phyloP scores from a whole-genome alignment of 2,113 vertebrate species.

The Acanthisitta chloris region DNA sequence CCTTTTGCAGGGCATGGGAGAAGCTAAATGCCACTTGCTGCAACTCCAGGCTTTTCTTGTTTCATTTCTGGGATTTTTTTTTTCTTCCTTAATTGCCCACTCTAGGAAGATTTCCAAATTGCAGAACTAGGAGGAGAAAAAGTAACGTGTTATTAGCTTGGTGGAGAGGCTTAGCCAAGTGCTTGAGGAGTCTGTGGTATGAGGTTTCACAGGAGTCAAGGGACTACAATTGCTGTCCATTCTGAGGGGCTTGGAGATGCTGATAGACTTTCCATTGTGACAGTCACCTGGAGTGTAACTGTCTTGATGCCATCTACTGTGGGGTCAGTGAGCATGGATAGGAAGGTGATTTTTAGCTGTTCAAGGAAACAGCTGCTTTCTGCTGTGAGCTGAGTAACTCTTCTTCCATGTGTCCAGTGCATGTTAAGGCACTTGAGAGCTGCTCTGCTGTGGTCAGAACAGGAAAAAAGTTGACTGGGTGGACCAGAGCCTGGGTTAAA shows the following conservation, averaged over 20 bases:
- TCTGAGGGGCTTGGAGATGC: not conserved
- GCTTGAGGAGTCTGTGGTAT: not conserved
- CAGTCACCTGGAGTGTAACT: not conserved
- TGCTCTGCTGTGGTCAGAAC: not conserved
- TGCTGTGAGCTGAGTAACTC: not conserved
- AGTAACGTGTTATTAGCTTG: not conserved
- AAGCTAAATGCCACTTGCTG: not conserved
- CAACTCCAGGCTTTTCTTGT: not conserved
- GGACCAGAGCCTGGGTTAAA: not conserved
- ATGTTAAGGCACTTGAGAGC: not conserved
- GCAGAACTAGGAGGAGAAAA: not conserved
- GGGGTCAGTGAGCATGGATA: not conserved
- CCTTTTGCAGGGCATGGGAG: not conserved
- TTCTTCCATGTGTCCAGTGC: not conserved
- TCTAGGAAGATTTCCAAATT: not conserved
- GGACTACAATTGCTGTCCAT: not conserved
- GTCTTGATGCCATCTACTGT: not conserved
- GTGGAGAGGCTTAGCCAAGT: not conserved
- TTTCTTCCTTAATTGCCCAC: not conserved
- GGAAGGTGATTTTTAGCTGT: not conserved
- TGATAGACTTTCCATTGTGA: not conserved
- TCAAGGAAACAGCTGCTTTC: not conserved
- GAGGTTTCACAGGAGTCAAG: not conserved
- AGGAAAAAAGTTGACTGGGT: not conserved
- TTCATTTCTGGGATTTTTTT: not conserved